Evolutionary conservation across 2,797 vertebrate genomes (phyloP).

Genomic region (Melopsittacus undulatus): DNA sequence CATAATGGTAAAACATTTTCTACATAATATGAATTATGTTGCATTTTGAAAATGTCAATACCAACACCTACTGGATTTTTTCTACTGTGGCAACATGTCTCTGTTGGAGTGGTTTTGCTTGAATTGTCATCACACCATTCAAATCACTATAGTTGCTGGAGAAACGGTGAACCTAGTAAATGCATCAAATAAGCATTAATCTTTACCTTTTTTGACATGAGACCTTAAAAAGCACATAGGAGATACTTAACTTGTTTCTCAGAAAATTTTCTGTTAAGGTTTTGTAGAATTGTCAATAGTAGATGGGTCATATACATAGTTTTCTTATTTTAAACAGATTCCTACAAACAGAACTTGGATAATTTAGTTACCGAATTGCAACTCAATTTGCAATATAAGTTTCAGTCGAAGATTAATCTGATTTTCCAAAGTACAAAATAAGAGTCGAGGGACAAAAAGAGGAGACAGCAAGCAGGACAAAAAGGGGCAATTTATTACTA

Average conservation of each 20-base stretch:
- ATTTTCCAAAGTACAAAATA: neutral
- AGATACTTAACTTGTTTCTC: neutral
- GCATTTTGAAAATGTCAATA: neutral
- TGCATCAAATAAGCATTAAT: neutral
- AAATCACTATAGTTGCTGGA: slow-evolving; percentile 78
- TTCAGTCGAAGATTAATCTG: neutral
- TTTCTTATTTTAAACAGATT: neutral
- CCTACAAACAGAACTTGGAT: neutral
- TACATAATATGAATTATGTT: neutral
- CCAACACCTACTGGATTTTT: slow-evolving; percentile 77
- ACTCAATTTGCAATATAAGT: neutral
- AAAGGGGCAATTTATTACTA: neutral
- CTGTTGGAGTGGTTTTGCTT: slow-evolving; percentile 85
- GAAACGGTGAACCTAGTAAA: slow-evolving; percentile 73
- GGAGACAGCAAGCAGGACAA: neutral
- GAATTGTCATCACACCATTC: slow-evolving; percentile 86
- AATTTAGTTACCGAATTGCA: neutral
- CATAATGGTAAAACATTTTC: neutral
- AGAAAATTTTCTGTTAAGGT: neutral
- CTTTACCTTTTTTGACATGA: neutral
- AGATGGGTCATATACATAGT: neutral
- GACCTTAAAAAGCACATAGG: neutral
- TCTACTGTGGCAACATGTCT: slow-evolving; percentile 73
- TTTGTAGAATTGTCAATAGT: neutral
- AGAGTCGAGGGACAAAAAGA: neutral